Evolutionary conservation across 2,113 vertebrate genomes (phyloP).

Genomic region (Astur gentilis): DNA sequence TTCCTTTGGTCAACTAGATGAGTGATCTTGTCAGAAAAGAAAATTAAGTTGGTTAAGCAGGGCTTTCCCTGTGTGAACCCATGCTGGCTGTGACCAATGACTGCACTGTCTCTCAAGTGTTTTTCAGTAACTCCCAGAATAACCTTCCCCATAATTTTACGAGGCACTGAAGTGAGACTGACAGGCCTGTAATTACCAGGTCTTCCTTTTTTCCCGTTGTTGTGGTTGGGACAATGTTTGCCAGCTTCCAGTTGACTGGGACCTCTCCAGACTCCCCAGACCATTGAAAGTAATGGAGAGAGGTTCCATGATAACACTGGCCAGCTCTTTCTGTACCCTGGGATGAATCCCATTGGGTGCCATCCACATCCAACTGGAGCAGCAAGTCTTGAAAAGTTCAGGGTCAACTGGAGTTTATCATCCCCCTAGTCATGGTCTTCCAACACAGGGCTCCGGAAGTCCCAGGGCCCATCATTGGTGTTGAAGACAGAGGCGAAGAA

Average conservation of each 20-base stretch:
- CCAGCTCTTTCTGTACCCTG: neutral
- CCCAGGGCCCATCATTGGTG: too few species aligned
- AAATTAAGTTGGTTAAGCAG: neutral
- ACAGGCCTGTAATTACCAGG: neutral
- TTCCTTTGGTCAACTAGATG: neutral
- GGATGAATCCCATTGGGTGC: fast-evolving
- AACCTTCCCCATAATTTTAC: neutral
- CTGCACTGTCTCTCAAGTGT: neutral
- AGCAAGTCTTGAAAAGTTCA: neutral
- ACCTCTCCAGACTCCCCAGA: neutral
- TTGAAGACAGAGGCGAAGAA: too few species aligned
- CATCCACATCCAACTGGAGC: too few species aligned
- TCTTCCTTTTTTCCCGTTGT: neutral
- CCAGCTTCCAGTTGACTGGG: neutral
- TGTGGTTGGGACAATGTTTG: fast-evolving
- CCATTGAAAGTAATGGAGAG: neutral
- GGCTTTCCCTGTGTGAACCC: neutral
- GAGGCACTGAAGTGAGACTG: neutral
- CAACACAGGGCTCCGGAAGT: neutral
- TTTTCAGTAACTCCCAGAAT: neutral
- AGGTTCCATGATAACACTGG: neutral
- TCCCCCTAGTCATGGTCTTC: neutral
- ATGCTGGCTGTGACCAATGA: neutral
- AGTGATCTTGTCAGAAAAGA: neutral
- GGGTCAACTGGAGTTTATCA: neutral